Percentiles rank a stretch among this genome's conserved stretches.
Evolutionary conservation across 2,113 vertebrate species (phyloP).

Genomic region (Lampris incognitus): DNA sequence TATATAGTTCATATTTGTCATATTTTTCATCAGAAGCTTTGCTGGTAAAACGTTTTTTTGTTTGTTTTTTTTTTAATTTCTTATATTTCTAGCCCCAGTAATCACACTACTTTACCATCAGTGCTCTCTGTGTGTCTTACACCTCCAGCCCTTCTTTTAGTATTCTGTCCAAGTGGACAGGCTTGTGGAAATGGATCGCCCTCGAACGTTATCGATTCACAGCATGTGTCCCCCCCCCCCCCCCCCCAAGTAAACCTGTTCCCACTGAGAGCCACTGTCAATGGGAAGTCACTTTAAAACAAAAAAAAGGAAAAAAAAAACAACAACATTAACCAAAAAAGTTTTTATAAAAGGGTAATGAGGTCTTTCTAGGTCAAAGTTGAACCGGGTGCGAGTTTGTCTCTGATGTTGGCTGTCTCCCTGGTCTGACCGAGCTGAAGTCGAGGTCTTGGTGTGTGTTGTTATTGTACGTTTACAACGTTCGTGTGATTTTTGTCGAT

Average conservation of each 20-base stretch:
- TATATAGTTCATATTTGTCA: constrained; percentile 82
- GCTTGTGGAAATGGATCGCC: constrained; percentile 14
- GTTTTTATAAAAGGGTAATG: constrained; percentile 56
- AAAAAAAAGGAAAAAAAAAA: neutral
- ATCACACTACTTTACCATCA: constrained; percentile 70
- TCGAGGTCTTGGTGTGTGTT: constrained; percentile 13
- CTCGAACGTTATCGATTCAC: constrained; percentile 35
- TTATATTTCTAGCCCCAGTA: constrained; percentile 68
- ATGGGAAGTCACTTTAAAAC: constrained; percentile 35
- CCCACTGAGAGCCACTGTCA: constrained; percentile 38
- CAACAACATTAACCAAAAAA: constrained; percentile 33
- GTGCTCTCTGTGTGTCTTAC: constrained; percentile 63
- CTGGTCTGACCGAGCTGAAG: constrained; percentile 26
- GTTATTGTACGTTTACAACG: constrained; percentile 14
- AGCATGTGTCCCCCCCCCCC: constrained; percentile 4
- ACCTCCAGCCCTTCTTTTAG: constrained; percentile 34
- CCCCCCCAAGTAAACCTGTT: constrained; percentile 10
- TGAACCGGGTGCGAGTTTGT: constrained; percentile 35
- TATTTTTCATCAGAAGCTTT: constrained; percentile 80
- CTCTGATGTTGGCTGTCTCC: constrained; percentile 35
- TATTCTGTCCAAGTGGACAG: constrained; percentile 15
- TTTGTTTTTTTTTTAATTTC: constrained; percentile 44
- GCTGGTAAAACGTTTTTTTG: constrained; percentile 71
- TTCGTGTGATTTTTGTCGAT: constrained; percentile 11
- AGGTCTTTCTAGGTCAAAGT: constrained; percentile 50